phyloP scores from a whole-genome alignment of 1,140 invertebrate genomes.

The Lepidurus packardi region DNA sequence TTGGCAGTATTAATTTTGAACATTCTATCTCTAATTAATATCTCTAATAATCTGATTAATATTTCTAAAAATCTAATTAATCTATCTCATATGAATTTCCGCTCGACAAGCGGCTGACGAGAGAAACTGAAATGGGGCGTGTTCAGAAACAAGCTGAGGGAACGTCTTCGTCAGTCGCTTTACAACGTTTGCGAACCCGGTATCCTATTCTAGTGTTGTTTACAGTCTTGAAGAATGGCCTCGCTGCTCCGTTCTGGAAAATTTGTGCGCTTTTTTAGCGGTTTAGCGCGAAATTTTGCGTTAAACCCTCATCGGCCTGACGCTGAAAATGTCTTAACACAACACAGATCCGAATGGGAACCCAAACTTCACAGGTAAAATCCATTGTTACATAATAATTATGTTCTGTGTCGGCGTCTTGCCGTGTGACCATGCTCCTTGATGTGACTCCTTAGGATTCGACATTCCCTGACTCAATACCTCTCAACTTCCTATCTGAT shows the following conservation, averaged over 20 bases:
- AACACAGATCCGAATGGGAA: conserved; percentile 47
- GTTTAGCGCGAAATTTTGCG: conserved; percentile 58
- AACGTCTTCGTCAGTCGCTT: background rate
- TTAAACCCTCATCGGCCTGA: conserved; percentile 50
- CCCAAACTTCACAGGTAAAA: conserved; percentile 43
- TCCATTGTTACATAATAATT: background rate
- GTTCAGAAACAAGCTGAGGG: background rate
- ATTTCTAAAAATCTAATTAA: no score
- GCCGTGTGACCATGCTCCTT: background rate
- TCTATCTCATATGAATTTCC: no score
- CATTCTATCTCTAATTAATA: no score
- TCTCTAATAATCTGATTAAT: no score
- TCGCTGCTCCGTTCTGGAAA: conserved; percentile 60
- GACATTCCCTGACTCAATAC: no score
- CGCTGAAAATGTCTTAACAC: conserved; percentile 49
- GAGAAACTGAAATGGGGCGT: background rate
- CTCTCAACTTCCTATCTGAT: no score
- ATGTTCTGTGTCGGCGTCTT: background rate
- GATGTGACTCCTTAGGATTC: no score
- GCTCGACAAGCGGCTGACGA: no score
- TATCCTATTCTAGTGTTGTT: background rate
- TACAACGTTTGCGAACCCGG: background rate
- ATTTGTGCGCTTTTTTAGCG: conserved; percentile 60
- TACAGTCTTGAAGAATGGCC: conserved; percentile 48
- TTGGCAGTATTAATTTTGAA: no score